Evolutionary conservation across 2,113 vertebrate species (phyloP).

Genomic region (Myiopsitta monachus): DNA sequence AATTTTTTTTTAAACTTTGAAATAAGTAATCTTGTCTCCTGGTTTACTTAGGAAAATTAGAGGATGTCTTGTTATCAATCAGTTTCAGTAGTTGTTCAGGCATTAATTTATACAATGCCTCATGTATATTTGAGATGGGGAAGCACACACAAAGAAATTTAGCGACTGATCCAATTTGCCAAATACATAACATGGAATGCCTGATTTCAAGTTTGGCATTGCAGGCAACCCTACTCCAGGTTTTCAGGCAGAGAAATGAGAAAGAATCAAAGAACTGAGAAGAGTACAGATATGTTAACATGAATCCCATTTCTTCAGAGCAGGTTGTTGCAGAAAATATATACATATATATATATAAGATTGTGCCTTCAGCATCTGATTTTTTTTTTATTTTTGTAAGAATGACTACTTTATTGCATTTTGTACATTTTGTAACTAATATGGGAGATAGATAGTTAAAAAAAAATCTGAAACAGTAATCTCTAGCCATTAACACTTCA

Average conservation of each 20-base stretch:
- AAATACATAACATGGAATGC: not conserved
- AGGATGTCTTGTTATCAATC: not conserved
- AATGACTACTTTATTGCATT: not conserved
- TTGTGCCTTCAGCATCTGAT: not conserved
- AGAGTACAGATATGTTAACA: not conserved
- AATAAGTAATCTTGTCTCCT: not conserved
- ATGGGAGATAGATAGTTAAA: not conserved
- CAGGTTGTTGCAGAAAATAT: not conserved
- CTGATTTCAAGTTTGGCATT: not conserved
- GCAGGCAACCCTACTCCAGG: not conserved
- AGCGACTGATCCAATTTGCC: not conserved
- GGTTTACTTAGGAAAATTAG: not conserved
- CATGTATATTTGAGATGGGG: not conserved
- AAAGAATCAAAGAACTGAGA: not conserved
- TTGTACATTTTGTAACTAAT: not conserved
- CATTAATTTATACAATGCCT: not conserved
- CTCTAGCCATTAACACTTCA: conserved; percentile 18
- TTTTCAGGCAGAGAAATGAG: not conserved
- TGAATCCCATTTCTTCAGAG: not conserved
- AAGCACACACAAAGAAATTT: not conserved
- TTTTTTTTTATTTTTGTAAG: not conserved
- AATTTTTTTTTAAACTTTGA: not conserved
- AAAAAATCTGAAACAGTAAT: not conserved
- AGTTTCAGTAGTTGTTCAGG: not conserved
- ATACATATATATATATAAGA: not conserved